Base-by-base conservation (phyloP, 2,797 vertebrate species). In the Moxostoma hubbsi region DNA sequence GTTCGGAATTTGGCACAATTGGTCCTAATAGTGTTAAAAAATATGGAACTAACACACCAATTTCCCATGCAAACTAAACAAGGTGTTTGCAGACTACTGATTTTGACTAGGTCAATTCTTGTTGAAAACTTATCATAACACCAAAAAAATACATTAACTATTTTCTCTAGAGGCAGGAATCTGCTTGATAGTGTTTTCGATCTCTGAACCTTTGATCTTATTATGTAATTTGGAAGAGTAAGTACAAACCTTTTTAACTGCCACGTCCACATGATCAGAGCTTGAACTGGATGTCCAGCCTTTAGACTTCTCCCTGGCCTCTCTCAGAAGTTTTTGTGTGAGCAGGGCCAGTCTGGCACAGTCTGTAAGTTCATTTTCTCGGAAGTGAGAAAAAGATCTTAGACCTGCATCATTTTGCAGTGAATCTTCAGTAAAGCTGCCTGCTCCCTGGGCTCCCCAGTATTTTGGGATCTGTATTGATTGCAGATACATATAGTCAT, bases 181-280 rank as follows among this genome's bases (percentile, higher is more conserved):
- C 57, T 57, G 55, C 8, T 0, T 55, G 59, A 13, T 1, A 67
- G 59, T 36, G 0, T 18, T 6, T n/a, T n/a, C 7, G 18, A 15
- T 70, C 11, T 11, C 13, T 67, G 9, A 46, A 13, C 13, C 43
- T 10, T 45, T 46, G 46, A 53, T 74, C 18, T 16, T 53, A 13
- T 5, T 4, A 36, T 71, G 9, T 13, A 51, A 7, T 13, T 58
- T 16, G 24, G 5, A 73, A 24, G 67, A 50, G 15, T 71, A 51
- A 45, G 4, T 13, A 9, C 59, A 78, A 73, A 96, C 95, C 94
- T 95, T 95, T 85, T 92, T 92, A 82, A 83, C 89, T 62, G 89
- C 87, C 77, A 94, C 82, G 5, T 94, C 93, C 43, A 94, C 88
- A 0, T 87, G 82, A 80, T 94, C 92, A 0, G 87, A 86, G 16